These are phyloP conservation scores for Hermaeophaga mercurialis DNA, from an alignment of 2,888 invertebrate genomes.

Conservation along the genomic window DNA sequence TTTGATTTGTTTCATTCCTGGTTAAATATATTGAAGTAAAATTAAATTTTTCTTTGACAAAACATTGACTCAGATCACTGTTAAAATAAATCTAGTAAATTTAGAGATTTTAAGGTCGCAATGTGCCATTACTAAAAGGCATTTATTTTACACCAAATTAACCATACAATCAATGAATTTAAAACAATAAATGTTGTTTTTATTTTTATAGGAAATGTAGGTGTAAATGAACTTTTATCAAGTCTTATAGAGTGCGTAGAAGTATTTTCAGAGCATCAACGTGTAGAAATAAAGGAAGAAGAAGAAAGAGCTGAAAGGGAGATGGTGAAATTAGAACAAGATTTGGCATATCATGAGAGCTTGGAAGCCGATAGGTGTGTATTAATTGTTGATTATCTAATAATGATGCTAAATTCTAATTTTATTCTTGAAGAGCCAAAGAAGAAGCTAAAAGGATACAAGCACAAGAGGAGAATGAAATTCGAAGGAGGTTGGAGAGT, in stretches of 20 bases:
- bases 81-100: no score
- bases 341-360: slow-evolving; percentile 90
- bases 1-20: no score
- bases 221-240: slow-evolving; percentile 86
- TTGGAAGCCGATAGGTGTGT: slow-evolving; percentile 85
- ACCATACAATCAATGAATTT: no score
- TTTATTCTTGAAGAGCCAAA: slow-evolving; percentile 69
- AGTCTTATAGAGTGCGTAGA: slow-evolving; percentile 87
- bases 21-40: no score
- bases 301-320: slow-evolving; percentile 88
- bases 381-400: slow-evolving; percentile 27
- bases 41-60: no score
- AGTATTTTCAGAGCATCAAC: slow-evolving; percentile 78
- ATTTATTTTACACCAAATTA: no score
- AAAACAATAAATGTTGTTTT: slow-evolving; percentile 8
- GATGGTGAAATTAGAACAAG: slow-evolving; percentile 89
- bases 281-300: slow-evolving; percentile 81
- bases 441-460: slow-evolving; percentile 83
- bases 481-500: slow-evolving; percentile 74
- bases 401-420: background rate
- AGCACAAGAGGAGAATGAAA: slow-evolving; percentile 74
- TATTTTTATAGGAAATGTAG: slow-evolving; percentile 71
- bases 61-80: no score
- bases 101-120: no score
- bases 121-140: no score